phyloP scores from a whole-genome alignment of 92 coral and sea anemone species.

The Pocillopora meandrina region DNA sequence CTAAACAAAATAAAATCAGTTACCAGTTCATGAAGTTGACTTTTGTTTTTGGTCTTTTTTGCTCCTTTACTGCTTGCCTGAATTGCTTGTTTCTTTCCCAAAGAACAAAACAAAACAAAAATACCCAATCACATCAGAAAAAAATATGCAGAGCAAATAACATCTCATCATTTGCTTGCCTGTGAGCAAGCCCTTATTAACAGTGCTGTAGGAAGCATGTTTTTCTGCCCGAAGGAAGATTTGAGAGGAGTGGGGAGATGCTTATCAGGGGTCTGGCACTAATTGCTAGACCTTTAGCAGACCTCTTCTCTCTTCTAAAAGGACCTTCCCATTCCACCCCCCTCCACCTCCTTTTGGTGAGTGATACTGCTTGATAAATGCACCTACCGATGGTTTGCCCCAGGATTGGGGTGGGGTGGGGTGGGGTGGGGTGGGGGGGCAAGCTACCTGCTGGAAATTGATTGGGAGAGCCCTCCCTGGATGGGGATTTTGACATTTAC shows the following conservation, averaged over 20 bases:
- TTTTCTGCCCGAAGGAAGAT: background rate
- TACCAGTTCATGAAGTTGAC: conserved; percentile 43
- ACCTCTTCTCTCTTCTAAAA: background rate
- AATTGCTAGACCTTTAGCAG: background rate
- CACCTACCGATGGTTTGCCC: too few relatives aligned
- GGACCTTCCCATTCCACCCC: too few relatives aligned
- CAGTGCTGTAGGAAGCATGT: too few relatives aligned
- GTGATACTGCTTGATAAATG: too few relatives aligned
- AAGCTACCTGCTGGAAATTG: too few relatives aligned
- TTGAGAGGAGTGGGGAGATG: background rate
- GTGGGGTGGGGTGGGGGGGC: too few relatives aligned
- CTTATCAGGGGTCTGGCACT: too few relatives aligned
- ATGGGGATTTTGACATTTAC: too few relatives aligned
- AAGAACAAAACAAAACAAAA: conserved; percentile 24
- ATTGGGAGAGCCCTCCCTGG: too few relatives aligned
- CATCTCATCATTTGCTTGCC: background rate
- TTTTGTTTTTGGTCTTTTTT: conserved; percentile 30
- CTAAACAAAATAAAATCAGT: background rate
- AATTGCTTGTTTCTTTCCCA: conserved; percentile 28
- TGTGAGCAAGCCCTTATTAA: too few relatives aligned
- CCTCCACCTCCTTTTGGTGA: too few relatives aligned
- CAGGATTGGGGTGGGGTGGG: too few relatives aligned
- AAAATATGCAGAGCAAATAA: background rate
- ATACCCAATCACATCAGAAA: background rate
- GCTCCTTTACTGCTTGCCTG: conserved; percentile 16